Evolutionary conservation across 1,140 invertebrate species (phyloP), one percentile per base, ranked within the genome.

Genomic region (Leptopilina clavipes): DNA sequence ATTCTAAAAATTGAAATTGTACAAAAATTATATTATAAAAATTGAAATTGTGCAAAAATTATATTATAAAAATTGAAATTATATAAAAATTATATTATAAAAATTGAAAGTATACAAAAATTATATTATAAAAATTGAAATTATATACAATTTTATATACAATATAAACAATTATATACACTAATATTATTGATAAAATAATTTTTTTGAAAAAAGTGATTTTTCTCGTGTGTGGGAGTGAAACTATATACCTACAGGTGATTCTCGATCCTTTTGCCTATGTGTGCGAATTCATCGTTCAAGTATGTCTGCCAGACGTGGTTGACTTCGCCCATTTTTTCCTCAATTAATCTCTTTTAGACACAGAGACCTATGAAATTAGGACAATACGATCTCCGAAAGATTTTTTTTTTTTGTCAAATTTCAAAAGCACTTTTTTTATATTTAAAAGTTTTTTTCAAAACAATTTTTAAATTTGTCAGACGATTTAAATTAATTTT

Each of bases 11-110:
- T n/a, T n/a, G n/a, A n/a, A n/a, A n/a, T n/a, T n/a, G n/a, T n/a
- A n/a, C n/a, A n/a, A n/a, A n/a, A n/a, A n/a, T n/a, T n/a, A 92
- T n/a, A 98, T 95, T 5, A 97, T 98, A 90, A 98, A 97, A 71
- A 97, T n/a, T n/a, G n/a, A n/a, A n/a, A n/a, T n/a, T n/a, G n/a
- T 31, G 6, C 25, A 31, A 31, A 31, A 31, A 31, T 31, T 31
- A 31, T 31, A 3, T 31, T 31, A 3, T 6, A 31, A 31, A 3
- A 31, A 31, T 3, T 31, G 25, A n/a, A n/a, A n/a, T n/a, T n/a
- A n/a, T n/a, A n/a, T n/a, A n/a, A n/a, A n/a, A n/a, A n/a, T n/a
- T n/a, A n/a, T n/a, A n/a, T n/a, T n/a, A n/a, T n/a, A n/a, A n/a
- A n/a, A n/a, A n/a, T n/a, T n/a, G n/a, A n/a, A n/a, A n/a, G n/a